Base-by-base conservation (phyloP, 2,113 vertebrate species). In the Dolichallabes microphthalmus region DNA sequence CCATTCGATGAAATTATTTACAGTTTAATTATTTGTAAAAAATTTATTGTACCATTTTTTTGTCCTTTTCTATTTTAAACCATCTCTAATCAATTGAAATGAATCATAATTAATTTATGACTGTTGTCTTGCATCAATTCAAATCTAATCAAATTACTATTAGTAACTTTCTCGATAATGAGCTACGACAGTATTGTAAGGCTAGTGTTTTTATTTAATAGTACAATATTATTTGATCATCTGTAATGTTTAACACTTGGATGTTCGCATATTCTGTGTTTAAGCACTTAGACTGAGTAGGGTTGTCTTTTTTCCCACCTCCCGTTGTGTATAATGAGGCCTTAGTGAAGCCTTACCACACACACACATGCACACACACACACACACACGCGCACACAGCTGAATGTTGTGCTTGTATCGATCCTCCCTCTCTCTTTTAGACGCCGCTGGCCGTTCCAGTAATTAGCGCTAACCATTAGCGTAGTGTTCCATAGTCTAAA, bases 401-500 rank as follows among this genome's bases (percentile, higher is more conserved):
- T 58, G 76, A 78, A 79, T 79, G 11, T 58, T 25, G 17, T 30
- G n/a, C 91, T 91, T 91, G 89, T 94, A 95, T 95, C 94, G 94
- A 95, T 95, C 94, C 90, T 85, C 87, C 92, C 85, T 82, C 90
- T 86, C 87, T 92, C 90, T 94, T 94, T 93, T 93, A 94, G 90
- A 91, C 89, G 90, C 91, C 91, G 92, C 89, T 91, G 90, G 90
- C 94, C 92, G 92, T 92, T 90, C 89, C 87, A 91, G 93, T 95
- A 94, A 96, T 95, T 95, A 95, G 91, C 90, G 86, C 91, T 87
- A 86, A 93, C 95, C 94, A 96, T 96, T 96, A 96, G 94, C 89
- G 92, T 85, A 82, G 87, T 91, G 90, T 94, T 92, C 92, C 92
- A 92, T 83, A 89, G 90, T 92, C 92, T 93, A 94, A 94, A 93